phyloP scores from a whole-genome alignment of 2,888 invertebrate genomes.

The Ischnura elegans region DNA sequence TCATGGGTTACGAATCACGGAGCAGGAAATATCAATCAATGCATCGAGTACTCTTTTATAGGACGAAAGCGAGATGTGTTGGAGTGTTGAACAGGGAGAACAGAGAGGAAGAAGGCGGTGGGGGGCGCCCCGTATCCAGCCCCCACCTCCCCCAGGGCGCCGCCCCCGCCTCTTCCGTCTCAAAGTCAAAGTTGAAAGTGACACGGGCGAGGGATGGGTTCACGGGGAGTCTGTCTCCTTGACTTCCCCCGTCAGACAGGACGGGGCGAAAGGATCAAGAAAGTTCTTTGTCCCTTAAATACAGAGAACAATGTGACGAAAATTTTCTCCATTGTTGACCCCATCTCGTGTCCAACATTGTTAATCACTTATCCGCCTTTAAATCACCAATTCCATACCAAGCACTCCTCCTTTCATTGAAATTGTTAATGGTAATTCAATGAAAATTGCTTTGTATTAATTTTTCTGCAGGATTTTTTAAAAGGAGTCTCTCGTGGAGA shows the following conservation, averaged over 20 bases:
- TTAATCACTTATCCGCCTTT: background rate
- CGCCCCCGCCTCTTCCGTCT: conserved; percentile 9
- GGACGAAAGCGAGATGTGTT: background rate
- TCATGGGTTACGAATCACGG: conserved; percentile 58
- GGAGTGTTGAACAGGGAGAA: background rate
- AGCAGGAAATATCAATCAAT: conserved; percentile 63
- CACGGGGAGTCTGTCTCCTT: background rate
- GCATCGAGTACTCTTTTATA: conserved; percentile 1
- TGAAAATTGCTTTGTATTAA: too few species aligned
- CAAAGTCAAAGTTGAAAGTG: conserved; percentile 21
- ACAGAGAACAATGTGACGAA: background rate
- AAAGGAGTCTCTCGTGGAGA: too few species aligned
- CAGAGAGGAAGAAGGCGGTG: background rate
- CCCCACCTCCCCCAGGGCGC: background rate
- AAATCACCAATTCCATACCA: background rate
- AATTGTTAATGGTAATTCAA: too few species aligned
- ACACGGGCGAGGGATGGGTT: background rate
- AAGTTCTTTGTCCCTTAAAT: background rate
- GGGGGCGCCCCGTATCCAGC: conserved; percentile 19
- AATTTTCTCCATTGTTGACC: background rate
- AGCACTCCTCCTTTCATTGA: background rate
- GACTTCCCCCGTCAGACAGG: background rate
- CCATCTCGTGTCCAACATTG: background rate
- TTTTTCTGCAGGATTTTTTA: too few species aligned
- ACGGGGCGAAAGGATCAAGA: background rate